A percentile compares a stretch with the other conserved stretches of the same genome.
phyloP scores from a whole-genome alignment of 2,888 invertebrate genomes.

The Tolmerus cingulatus region DNA sequence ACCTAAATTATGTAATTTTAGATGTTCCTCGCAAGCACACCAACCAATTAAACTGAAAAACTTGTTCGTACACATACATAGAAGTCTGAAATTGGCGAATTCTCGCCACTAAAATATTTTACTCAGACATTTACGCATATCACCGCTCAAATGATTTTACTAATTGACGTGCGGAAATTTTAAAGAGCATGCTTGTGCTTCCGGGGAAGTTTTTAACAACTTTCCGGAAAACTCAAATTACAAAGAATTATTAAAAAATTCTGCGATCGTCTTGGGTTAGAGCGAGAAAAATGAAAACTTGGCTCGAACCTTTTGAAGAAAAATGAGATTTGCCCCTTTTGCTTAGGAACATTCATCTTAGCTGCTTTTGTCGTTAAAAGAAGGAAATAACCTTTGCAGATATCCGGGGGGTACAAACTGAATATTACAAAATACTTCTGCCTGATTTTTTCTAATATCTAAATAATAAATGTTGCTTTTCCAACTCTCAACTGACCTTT shows the following conservation, averaged over 20 bases:
- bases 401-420: not conserved
- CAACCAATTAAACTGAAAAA: slow-evolving; percentile 9
- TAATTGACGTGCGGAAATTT: not conserved
- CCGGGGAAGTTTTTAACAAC: not conserved
- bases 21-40: not conserved
- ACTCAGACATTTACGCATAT: not conserved
- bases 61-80: not conserved
- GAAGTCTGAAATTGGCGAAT: not conserved
- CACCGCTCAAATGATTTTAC: not conserved
- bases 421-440: not conserved
- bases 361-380: not conserved
- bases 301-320: not conserved
- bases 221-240: not conserved
- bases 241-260: not conserved
- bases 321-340: not conserved
- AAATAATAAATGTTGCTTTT: not conserved
- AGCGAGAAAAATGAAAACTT: not conserved
- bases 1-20: slow-evolving; percentile 3
- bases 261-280: not conserved
- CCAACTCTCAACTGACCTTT: not conserved
- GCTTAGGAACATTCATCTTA: not conserved
- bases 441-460: not conserved
- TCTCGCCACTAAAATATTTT: not conserved
- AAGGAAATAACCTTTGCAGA: not conserved
- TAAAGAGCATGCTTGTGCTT: not conserved